phyloP scores from a whole-genome alignment of 1,140 invertebrate species.

The Alviniconcha marisindica region DNA sequence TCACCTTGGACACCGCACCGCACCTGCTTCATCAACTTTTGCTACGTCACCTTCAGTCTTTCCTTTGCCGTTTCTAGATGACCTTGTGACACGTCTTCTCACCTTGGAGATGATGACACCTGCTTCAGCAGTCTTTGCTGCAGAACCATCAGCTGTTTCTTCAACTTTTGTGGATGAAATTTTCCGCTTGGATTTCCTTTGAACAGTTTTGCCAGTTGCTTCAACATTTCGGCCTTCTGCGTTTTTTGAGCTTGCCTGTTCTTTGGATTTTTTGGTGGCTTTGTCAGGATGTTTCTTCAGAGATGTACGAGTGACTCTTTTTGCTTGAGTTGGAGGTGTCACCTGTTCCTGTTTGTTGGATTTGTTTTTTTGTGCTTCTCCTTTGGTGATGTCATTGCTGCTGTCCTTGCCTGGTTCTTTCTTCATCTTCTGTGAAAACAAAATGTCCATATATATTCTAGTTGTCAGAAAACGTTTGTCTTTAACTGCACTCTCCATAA shows the following conservation, averaged over 20 bases:
- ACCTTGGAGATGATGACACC: too few relatives aligned
- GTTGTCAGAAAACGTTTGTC: too few relatives aligned
- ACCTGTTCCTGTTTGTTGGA: not conserved
- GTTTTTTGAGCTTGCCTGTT: not conserved
- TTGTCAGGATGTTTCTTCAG: not conserved
- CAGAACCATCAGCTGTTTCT: not conserved
- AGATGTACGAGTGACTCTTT: constrained; percentile 20
- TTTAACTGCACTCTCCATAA: too few relatives aligned
- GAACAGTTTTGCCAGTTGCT: too few relatives aligned
- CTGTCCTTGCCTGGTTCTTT: not conserved
- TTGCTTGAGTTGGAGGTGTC: not conserved
- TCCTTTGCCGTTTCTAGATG: too few relatives aligned
- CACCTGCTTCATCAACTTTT: too few relatives aligned
- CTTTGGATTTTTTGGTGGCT: not conserved
- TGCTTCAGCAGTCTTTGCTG: too few relatives aligned
- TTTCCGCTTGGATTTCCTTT: not conserved
- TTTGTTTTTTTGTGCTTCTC: not conserved
- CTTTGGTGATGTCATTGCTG: not conserved
- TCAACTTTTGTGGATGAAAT: not conserved
- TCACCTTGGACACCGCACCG: too few relatives aligned
- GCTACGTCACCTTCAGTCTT: too few relatives aligned
- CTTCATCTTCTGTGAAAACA: too few relatives aligned
- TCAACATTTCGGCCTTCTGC: not conserved
- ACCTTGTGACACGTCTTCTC: too few relatives aligned
- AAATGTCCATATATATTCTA: too few relatives aligned